Evolutionary conservation across 2,113 vertebrate genomes (phyloP).

Genomic region (Channa argus): DNA sequence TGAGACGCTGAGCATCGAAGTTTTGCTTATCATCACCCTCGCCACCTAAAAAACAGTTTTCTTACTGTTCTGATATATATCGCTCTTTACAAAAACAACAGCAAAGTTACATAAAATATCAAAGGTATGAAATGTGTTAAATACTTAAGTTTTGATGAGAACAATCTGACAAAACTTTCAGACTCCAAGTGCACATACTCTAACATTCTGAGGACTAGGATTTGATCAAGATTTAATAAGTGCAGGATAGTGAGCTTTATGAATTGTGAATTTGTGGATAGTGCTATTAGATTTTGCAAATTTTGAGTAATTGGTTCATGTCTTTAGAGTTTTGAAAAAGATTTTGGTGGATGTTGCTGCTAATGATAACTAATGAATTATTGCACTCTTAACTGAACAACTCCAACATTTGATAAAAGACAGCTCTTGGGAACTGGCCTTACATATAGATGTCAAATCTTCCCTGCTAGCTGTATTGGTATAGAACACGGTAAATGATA

Average conservation of each 20-base stretch:
- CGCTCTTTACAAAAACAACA: neutral
- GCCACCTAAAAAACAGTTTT: neutral
- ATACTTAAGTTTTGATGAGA: neutral
- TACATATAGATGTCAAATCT: neutral
- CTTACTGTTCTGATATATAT: neutral
- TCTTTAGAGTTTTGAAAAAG: constrained; percentile 1
- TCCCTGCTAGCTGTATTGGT: neutral
- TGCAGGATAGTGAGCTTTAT: neutral
- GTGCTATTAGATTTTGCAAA: constrained; percentile 5
- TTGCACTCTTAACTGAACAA: constrained; percentile 22
- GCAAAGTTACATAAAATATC: neutral
- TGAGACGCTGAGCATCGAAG: neutral
- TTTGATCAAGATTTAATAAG: neutral
- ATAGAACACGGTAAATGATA: neutral
- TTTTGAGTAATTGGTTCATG: constrained; percentile 4
- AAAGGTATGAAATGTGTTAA: neutral
- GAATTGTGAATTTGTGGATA: neutral
- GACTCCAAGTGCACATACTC: neutral
- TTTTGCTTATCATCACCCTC: neutral
- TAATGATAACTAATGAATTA: constrained; percentile 5
- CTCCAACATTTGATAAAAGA: constrained; percentile 5
- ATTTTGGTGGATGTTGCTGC: constrained; percentile 11
- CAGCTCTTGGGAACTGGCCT: neutral
- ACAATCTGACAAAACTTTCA: neutral
- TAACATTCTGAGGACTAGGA: too few species aligned